Evolutionary conservation across 2,888 invertebrate species (phyloP).

Genomic region (Ethmia dodecea): DNA sequence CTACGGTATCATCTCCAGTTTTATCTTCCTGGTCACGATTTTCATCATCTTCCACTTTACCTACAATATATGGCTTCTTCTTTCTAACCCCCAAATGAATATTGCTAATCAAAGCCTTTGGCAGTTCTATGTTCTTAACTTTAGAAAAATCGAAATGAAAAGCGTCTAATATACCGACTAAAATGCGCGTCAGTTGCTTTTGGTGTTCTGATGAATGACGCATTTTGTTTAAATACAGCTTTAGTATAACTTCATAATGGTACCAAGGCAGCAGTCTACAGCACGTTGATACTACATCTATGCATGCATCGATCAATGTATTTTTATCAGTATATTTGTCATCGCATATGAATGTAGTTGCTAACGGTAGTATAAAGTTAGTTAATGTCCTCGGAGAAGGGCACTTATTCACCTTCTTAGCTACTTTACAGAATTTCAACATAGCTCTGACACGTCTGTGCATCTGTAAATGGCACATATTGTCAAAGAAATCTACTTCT

Average conservation of each 20-base stretch:
- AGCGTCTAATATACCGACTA: conserved; percentile 89
- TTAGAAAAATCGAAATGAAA: conserved; percentile 94
- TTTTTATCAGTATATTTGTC: conserved; percentile 87
- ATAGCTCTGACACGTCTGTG: conserved; percentile 92
- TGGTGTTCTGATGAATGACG: conserved; percentile 85
- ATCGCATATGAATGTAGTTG: conserved; percentile 87
- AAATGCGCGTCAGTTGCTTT: conserved; percentile 87
- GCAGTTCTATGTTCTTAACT: conserved; percentile 55
- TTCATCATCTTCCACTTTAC: conserved; percentile 18
- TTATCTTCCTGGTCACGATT: conserved; percentile 22
- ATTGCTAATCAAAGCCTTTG: conserved; percentile 47
- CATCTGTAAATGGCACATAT: conserved; percentile 91
- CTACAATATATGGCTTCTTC: conserved; percentile 9
- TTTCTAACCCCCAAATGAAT: conserved; percentile 23
- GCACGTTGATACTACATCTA: conserved; percentile 87
- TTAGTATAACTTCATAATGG: conserved; percentile 89
- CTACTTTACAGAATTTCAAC: conserved; percentile 83
- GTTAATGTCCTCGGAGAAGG: conserved; percentile 85
- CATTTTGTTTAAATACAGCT: conserved; percentile 87
- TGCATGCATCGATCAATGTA: conserved; percentile 89
- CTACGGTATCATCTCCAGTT: conserved; percentile 21
- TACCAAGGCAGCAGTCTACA: conserved; percentile 92
- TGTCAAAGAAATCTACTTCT: conserved; percentile 97
- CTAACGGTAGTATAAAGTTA: conserved; percentile 91
- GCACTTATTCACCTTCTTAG: conserved; percentile 77